phyloP scores from a whole-genome alignment of 2,888 invertebrate species.

The Dryocosmus kuriphilus region DNA sequence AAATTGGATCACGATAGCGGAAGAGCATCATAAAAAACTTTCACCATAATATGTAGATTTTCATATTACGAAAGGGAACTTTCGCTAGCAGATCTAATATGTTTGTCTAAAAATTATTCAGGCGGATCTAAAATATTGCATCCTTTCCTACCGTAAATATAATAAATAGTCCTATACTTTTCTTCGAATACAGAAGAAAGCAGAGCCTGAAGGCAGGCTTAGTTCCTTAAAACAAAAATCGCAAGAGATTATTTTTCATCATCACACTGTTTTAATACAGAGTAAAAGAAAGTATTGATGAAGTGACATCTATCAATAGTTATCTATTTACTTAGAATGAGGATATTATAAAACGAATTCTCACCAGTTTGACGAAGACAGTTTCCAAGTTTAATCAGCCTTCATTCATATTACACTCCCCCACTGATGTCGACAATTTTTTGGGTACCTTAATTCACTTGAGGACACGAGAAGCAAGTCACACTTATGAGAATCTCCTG shows the following conservation, averaged over 20 bases:
- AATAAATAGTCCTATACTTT: neutral
- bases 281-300: no score
- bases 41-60: constrained; percentile 10
- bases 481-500: neutral
- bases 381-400: constrained; percentile 19
- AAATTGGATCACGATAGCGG: constrained; percentile 26
- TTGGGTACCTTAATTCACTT: neutral
- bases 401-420: constrained; percentile 13
- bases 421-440: neutral
- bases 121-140: constrained; percentile 1
- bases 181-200: neutral
- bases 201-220: neutral
- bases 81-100: constrained; percentile 30
- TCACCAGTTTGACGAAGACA: constrained; percentile 18
- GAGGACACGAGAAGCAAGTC: constrained; percentile 15
- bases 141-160: neutral
- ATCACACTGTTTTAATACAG: no score
- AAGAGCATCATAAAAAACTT: constrained; percentile 33
- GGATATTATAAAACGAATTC: neutral
- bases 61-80: constrained; percentile 36
- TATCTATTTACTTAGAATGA: neutral
- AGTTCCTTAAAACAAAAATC: neutral
- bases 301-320: no score
- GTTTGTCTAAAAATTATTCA: constrained; percentile 15
- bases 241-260: neutral